Conservation (phyloP, 2,113 vertebrate genomes). For the Camelus bactrianus region DNA sequence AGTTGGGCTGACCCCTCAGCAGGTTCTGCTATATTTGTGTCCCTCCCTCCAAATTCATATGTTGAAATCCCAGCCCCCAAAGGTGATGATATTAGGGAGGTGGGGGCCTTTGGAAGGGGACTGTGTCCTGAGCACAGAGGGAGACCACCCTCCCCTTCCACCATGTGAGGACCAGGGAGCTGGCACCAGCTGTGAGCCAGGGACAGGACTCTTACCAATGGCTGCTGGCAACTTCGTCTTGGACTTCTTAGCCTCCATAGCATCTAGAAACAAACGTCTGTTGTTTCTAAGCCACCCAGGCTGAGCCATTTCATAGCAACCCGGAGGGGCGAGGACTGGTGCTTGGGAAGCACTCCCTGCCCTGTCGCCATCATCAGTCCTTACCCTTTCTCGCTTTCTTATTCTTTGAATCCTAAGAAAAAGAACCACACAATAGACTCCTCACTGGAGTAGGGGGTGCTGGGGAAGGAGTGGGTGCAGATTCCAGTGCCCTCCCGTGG, state of each 20-base stretch:
- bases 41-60: not conserved
- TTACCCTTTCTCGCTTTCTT: constrained; percentile 82
- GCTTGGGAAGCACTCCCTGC: not conserved
- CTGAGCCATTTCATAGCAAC: fast-evolving
- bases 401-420: constrained; percentile 83
- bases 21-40: not conserved
- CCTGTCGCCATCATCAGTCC: fast-evolving
- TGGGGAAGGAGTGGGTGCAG: not conserved
- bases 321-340: fast-evolving
- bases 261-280: not conserved
- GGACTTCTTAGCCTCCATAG: not conserved
- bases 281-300: fast-evolving
- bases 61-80: not conserved
- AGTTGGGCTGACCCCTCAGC: not conserved
- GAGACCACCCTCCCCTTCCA: fast-evolving
- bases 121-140: too few relatives aligned
- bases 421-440: not conserved
- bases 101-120: not conserved
- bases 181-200: not conserved
- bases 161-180: not conserved
- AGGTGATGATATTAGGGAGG: not conserved
- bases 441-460: not conserved
- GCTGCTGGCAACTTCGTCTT: not conserved
- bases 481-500: too few relatives aligned
- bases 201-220: not conserved